Percentiles rank a stretch among this genome's conserved stretches.
phyloP scores from a whole-genome alignment of 2,797 vertebrate genomes.

The Karalla daura region DNA sequence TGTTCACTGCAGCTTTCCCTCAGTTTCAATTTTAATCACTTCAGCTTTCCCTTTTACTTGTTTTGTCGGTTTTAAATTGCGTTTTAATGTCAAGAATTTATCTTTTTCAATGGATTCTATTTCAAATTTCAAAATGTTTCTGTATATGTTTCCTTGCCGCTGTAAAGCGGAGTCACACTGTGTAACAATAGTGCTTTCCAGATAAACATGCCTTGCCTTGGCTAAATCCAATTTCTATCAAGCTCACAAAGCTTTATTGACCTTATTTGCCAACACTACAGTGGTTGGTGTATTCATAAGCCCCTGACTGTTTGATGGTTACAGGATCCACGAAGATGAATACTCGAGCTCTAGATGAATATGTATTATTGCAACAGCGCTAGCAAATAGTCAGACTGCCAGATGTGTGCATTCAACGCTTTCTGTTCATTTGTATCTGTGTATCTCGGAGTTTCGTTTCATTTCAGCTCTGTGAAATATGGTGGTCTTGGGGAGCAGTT shows the following conservation, averaged over 20 bases:
- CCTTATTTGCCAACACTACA: slow-evolving; percentile 5
- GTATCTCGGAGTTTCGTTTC: slow-evolving; percentile 39
- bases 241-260: slow-evolving; percentile 23
- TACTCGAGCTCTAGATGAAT: slow-evolving; percentile 16
- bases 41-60: too few relatives aligned
- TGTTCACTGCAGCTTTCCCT: too few relatives aligned
- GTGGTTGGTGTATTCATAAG: slow-evolving; percentile 7
- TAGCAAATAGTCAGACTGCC: slow-evolving; percentile 48
- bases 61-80: too few relatives aligned
- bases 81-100: too few relatives aligned
- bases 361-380: slow-evolving; percentile 17
- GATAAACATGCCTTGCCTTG: too few relatives aligned
- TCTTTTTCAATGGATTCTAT: too few relatives aligned
- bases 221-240: slow-evolving; percentile 32
- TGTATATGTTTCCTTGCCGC: too few relatives aligned
- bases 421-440: slow-evolving; percentile 53
- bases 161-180: too few relatives aligned
- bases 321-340: slow-evolving; percentile 23
- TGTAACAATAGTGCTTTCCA: too few relatives aligned
- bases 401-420: slow-evolving; percentile 41
- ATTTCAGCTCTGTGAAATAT: slow-evolving; percentile 56
- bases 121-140: too few relatives aligned
- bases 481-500: slow-evolving; percentile 32
- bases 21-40: too few relatives aligned
- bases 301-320: slow-evolving; percentile 7